These are phyloP conservation scores for Alentia gelatinosa DNA, from an alignment of 2,888 invertebrate species.

Conservation along the genomic window DNA sequence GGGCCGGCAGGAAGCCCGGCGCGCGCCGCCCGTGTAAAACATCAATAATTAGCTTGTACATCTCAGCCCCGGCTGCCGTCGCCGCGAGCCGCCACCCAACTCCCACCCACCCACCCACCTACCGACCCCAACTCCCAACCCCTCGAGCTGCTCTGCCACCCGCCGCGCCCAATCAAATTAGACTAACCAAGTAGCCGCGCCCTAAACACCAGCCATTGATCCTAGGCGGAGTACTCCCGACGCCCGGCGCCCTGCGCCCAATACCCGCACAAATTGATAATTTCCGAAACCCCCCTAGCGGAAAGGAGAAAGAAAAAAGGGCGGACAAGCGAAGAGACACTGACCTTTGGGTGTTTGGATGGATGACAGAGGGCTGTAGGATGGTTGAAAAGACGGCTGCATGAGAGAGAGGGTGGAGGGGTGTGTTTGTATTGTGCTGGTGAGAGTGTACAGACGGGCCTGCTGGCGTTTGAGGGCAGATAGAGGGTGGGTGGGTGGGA, in stretches of 20 bases:
- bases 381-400: background rate
- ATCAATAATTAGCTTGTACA: constrained; percentile 52
- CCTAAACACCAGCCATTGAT: constrained; percentile 39
- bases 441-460: background rate
- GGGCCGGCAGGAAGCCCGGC: background rate
- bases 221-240: background rate
- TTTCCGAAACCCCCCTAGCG: background rate
- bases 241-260: background rate
- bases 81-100: background rate
- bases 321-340: background rate
- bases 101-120: background rate
- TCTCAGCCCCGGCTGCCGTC: background rate
- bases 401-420: background rate
- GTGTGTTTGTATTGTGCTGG: background rate
- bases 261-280: constrained; percentile 16
- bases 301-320: background rate
- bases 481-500: background rate
- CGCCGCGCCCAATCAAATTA: constrained; percentile 47
- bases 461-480: background rate
- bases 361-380: background rate
- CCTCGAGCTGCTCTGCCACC: background rate
- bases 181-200: constrained; percentile 42
- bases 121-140: background rate
- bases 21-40: constrained; percentile 31
- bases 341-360: background rate